Evolutionary conservation across 2,797 vertebrate genomes (phyloP), one percentile per base, ranked within the genome.

Genomic region (Sphaeramia orbicularis): DNA sequence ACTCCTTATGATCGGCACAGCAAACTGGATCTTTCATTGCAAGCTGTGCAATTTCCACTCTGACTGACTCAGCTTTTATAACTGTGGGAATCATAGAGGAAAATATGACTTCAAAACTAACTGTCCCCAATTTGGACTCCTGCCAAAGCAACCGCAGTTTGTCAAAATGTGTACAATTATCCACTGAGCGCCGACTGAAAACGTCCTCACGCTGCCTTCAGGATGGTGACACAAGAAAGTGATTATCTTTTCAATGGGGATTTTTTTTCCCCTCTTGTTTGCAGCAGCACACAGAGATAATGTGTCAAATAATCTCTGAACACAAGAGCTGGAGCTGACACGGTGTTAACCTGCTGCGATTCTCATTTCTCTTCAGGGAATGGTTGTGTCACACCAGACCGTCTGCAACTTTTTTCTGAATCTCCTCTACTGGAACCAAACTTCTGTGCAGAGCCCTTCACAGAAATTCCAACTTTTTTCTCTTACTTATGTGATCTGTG

Each of bases 301-400:
- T 74, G 71, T 76, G 59, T 79, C 54, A 73, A 59, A 74, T 80
- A 61, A 71, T 83, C 73, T 72, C 42, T 32, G 48, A 76, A 60
- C 58, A 80, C 73, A 67, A 19, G 71, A 70, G 61, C 55, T 4
- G 51, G 37, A 52, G 56, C 51, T 59, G 79, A 81, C 85, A 63
- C 18, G 7, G 59, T 18, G 74, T 82, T 78, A 83, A 83, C 83
- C 85, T 66, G 66, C 73, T 73, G 77, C 1, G 76, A 70, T 66
- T 82, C 78, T 78, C 71, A 67, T 85, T 84, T 79, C 70, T 85
- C 51, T 37, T 40, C 57, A 72, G 57, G 69, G 69, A 65, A 45
- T 0, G 47, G 65, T 54, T 10, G 38, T 72, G 69, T 69, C 65
- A 35, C 60, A 58, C 52, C 42, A 36, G 45, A 71, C 42, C 4